A percentile compares a stretch with the other conserved stretches of the same genome.
Evolutionary conservation across 2,113 vertebrate species (phyloP).

Genomic region (Montifringilla adamsi): DNA sequence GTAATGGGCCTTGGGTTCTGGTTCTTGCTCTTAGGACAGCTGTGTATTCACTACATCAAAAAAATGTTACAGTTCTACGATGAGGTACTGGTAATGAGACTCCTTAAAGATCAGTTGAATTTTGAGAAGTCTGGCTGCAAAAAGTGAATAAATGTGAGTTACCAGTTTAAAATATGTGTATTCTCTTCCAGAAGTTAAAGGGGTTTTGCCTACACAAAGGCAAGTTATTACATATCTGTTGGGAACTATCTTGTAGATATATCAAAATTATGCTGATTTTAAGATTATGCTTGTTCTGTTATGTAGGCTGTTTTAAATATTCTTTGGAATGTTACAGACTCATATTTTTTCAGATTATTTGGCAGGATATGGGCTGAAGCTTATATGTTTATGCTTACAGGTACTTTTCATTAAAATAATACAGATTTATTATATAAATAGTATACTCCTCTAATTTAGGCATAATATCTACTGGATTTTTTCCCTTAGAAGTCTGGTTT

Average conservation of each 20-base stretch:
- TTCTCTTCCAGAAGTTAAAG: background rate
- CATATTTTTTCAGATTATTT: background rate
- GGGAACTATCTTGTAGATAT: background rate
- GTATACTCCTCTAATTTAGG: background rate
- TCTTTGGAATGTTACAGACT: background rate
- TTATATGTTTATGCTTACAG: background rate
- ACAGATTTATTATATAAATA: background rate
- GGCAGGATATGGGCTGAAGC: background rate
- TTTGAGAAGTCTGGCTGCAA: background rate
- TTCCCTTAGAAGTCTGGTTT: background rate
- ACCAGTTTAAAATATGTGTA: background rate
- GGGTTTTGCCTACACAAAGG: background rate
- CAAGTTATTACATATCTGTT: background rate
- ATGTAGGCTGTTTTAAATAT: background rate
- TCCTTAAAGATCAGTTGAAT: background rate
- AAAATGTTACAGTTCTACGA: background rate
- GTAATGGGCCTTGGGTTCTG: background rate
- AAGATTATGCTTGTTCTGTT: background rate
- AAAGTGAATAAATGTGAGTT: background rate
- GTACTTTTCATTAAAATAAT: background rate
- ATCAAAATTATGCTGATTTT: background rate
- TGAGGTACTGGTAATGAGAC: background rate
- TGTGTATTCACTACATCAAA: background rate
- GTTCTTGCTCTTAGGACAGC: background rate
- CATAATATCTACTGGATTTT: background rate